These are phyloP conservation scores for Apogon hyalosoma DNA, from an alignment of 2,797 vertebrate species.

Conservation along the genomic window DNA sequence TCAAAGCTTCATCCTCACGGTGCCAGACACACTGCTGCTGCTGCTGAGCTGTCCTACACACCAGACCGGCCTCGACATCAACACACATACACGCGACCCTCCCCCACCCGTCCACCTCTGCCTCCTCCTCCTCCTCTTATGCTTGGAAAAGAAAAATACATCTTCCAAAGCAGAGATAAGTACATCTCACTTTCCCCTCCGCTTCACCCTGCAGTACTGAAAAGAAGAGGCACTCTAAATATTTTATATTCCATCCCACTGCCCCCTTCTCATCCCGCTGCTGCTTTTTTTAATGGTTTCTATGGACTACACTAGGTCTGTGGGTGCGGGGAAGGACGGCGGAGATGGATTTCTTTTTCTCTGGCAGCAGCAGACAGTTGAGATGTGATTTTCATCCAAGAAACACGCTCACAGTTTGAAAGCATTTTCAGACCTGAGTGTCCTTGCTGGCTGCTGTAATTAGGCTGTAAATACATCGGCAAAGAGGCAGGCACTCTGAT, in stretches of 20 bases:
- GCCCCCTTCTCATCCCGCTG: slow-evolving; percentile 52
- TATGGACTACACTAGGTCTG: slow-evolving; percentile 40
- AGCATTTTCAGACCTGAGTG: slow-evolving; percentile 15
- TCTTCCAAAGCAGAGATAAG: slow-evolving; percentile 68
- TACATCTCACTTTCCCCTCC: slow-evolving; percentile 43
- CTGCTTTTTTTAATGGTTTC: slow-evolving; percentile 56
- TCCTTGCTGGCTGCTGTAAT: slow-evolving; percentile 11
- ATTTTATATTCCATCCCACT: slow-evolving; percentile 77
- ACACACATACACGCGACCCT: slow-evolving; percentile 36
- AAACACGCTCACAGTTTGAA: slow-evolving; percentile 19
- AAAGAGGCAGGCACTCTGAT: slow-evolving; percentile 2
- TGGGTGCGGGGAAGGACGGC: slow-evolving; percentile 12
- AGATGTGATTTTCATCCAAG: slow-evolving; percentile 28
- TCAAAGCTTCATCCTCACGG: slow-evolving; percentile 21
- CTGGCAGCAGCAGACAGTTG: slow-evolving; percentile 49
- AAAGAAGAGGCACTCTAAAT: slow-evolving; percentile 73
- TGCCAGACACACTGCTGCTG: slow-evolving; percentile 19
- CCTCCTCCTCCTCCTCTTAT: slow-evolving; percentile 26
- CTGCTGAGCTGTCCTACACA: slow-evolving; percentile 14
- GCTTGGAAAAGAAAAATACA: slow-evolving; percentile 52
- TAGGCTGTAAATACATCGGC: slow-evolving; percentile 18
- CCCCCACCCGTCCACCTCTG: slow-evolving; percentile 3
- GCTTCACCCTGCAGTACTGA: slow-evolving; percentile 58
- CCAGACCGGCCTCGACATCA: slow-evolving; percentile 33
- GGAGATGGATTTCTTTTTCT: slow-evolving; percentile 45